Evolutionary conservation across 2,797 vertebrate species (phyloP), one percentile per base, ranked within the genome.

Genomic region (Periparus ater): DNA sequence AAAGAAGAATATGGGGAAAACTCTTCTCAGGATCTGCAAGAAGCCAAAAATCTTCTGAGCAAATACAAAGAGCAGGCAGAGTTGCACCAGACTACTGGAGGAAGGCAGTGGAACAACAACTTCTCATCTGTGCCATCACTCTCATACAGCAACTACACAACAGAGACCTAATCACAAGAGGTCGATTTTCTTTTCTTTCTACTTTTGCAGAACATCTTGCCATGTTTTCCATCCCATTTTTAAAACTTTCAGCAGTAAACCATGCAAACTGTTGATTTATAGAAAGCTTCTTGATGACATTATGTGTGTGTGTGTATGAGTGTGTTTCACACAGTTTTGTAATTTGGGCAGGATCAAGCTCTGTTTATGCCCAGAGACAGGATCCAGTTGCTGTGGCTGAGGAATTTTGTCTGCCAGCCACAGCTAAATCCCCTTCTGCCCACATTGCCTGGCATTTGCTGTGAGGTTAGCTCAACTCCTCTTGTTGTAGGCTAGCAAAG

Each of bases 21-120:
- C 96, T 98, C 98, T 54, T 98, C 99, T 96, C 98, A 95, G 70
- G 99, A 99, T 62, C 97, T 98, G 65, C 98, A 98, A 91, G 98
- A 99, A 96, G 97, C 99, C 79, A 98, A 97, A 84, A 97, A 86
- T 88, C 98, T 99, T 95, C 98, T 99, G 71, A 97, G 97, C 94
- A 98, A 98, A 93, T 98, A 98, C 86, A 98, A 97, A 95, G 97
- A 98, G 48, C 97, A 97, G 58, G 96, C 96, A 81, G 96, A 89
- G 2, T 40, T 79, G 51, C 98, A 98, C 82, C 91, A 97, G 74
- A 95, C 36, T 61, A 90, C 96, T 20, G 90, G 97, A 8, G 53
- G 95, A 53, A 96, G 98, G 92, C 97, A 96, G 68, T 98, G 98
- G 98, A 97, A 96, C 93, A 97, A 96, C 84, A 97, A 96, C 86